phyloP scores from a whole-genome alignment of 2,797 vertebrate genomes.

The Anisognathus igniventris region DNA sequence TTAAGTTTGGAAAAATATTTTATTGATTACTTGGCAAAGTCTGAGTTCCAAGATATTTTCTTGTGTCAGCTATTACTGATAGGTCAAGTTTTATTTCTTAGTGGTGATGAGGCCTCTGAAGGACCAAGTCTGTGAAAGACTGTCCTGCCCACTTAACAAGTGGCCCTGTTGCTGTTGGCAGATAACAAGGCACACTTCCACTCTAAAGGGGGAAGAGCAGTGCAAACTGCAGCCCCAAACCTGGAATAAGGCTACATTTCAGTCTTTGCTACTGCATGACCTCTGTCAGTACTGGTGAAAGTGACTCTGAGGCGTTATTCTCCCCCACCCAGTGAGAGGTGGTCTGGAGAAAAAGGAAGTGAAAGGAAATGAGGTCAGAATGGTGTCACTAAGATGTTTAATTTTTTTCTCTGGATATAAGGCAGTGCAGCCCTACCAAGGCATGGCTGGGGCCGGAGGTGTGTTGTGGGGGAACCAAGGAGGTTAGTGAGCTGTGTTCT shows the following conservation, averaged over 20 bases:
- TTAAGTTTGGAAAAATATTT: neutral
- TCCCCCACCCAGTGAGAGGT: neutral
- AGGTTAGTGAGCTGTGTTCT: neutral
- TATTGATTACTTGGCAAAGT: neutral
- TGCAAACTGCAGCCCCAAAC: neutral
- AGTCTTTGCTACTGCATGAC: neutral
- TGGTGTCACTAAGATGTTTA: neutral
- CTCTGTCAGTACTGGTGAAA: neutral
- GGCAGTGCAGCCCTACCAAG: neutral
- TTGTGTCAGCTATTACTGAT: neutral
- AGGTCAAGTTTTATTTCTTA: neutral
- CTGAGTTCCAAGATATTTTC: neutral
- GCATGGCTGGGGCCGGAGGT: neutral
- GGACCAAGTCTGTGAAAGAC: too few species aligned
- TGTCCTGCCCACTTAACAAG: neutral
- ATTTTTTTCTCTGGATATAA: neutral
- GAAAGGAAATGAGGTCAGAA: neutral
- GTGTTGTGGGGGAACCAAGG: neutral
- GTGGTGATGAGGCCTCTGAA: neutral
- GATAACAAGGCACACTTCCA: rapidly evolving
- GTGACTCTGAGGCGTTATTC: neutral
- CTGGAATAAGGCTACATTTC: neutral
- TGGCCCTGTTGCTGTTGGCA: neutral
- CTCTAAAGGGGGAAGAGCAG: too few species aligned
- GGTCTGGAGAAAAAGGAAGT: neutral